Evolutionary conservation across 2,888 invertebrate genomes (phyloP), one percentile per base, ranked within the genome.

Genomic region (Tachina grossa): DNA sequence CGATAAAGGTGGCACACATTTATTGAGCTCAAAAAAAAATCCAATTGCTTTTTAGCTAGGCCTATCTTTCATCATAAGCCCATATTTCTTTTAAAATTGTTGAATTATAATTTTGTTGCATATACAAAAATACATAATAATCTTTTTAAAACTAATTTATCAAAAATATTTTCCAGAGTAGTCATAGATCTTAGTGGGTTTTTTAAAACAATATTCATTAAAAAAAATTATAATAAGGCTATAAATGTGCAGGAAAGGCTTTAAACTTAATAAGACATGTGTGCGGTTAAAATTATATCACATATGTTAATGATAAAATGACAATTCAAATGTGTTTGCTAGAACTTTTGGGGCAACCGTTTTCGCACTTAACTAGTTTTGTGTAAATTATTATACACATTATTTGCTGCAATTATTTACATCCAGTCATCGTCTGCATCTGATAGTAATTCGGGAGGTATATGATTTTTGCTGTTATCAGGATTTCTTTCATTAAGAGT

Each of bases 401-500:
- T 31, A 22, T 47, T 10, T 45, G 3, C 47, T 8, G 10, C 9
- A 53, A 19, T 68, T 68, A 61, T 0, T 31, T 31, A 31, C 16
- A 87, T 68, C 87, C 87, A 87, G 81, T 88, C 87, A 57, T 87
- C 87, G 9, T 84, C 83, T 0, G 87, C 86, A 85, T 88, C 87
- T 22, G 84, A 77, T 49, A 82, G 59, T 14, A 85, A 51, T 16
- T 84, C 84, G 9, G 53, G 22, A 4, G 81, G 72, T 78, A 69
- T 79, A 47, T 85, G 85, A 72, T 85, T 79, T 41, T 53, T 66
- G 51, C 61, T 85, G 8, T 45, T 39, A 66, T 85, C 85, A 10
- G 66, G 75, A 14, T 72, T 41, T n/a, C 82, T 43, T 45, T 77
- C 51, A 61, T 66, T 61, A 19, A 69, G 9, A 14, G 53, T 19